Evolutionary conservation across 2,113 vertebrate species (phyloP), one percentile per base, ranked within the genome.

Genomic region (Apistogramma diplotaenia): DNA sequence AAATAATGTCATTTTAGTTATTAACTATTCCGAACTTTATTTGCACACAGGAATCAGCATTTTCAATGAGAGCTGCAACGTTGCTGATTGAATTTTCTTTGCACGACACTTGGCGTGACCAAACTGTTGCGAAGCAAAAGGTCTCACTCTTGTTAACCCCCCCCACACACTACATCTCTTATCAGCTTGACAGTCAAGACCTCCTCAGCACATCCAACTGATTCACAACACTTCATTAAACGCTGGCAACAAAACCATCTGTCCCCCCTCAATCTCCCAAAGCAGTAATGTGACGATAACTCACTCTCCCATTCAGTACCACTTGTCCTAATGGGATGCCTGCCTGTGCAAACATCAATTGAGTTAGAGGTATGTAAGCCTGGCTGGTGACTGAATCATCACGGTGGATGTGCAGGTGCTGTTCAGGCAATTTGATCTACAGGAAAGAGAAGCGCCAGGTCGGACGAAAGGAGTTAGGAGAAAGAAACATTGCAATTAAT

Each of bases 151-250:
- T 78, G 67, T 89, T 86, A 87, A 89, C 87, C 91, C 78, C 61
- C 40, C 51, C 78, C 29, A 35, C 33, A 57, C 59, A 53, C 72
- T 73, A 76, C 79, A 82, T 82, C 61, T 75, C 62, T 61, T 76
- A 74, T 83, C 23, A 23, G 74, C 21, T 67, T 40, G 53, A 71
- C 85, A 88, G 83, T 86, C 65, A 65, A 79, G 83, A 91, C 76
- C 81, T 81, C 71, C 78, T 82, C 85, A 75, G 76, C 46, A 70
- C 83, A 87, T 71, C 80, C 82, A 76, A 55, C 79, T 83, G 87
- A 85, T 89, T 92, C 86, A 90, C 85, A 85, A 86, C 89, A 91
- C 90, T 92, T 93, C 83, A 91, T 93, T 93, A 93, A 91, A 85
- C 12, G 31, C 86, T 83, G 83, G 86, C 89, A 90, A 90, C 89